Base-by-base conservation (phyloP, 2,797 vertebrate genomes). In the Discoglossus pictus region DNA sequence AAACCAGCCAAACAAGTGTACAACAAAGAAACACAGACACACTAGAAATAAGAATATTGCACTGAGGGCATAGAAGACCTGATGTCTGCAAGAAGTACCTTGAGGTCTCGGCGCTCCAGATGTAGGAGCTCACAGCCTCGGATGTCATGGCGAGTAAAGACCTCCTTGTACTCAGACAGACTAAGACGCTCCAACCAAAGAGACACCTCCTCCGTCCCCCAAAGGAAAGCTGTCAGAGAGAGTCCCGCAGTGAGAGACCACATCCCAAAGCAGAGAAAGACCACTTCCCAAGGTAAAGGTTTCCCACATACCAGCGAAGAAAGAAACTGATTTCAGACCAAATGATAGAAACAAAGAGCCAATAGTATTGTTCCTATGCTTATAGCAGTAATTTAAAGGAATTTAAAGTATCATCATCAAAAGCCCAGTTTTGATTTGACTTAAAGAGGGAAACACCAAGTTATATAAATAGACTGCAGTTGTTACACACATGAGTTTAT, bases 81-180 rank as follows among this genome's bases (percentile, higher is more conserved):
- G 53, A 58, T 44, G 47, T 58, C 68, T 71, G 60, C 27, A 27
- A 70, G 67, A 71, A 53, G 61, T 93, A 99, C 96, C 95, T 99
- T 98, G 78, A 99, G 93, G 90, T 99, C 97, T 79, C 95, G 90
- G 82, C 97, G 92, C 89, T 99, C 97, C 83, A 99, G 93, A 75
- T 96, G 93, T 77, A 98, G 88, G 75, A 99, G 93, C 87, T 99
- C 97, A 3, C 95, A 90, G 66, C 97, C 97, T 40, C 93, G 92
- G 84, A 99, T 89, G 64, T 99, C 97, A 16, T 99, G 95, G 20
- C 94, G 86, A n/a, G 83, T 94, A 80, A 99, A 98, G 87, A 93
- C 95, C 85, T 99, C 97, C 80, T 96, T 96, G 83, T 99, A 98
- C 84, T 98, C 97, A 73, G 92, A 89, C 78, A 99, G 93, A 84